These are phyloP conservation scores for Ectemnius lituratus DNA, from an alignment of 2,888 invertebrate genomes.

Conservation along the genomic window DNA sequence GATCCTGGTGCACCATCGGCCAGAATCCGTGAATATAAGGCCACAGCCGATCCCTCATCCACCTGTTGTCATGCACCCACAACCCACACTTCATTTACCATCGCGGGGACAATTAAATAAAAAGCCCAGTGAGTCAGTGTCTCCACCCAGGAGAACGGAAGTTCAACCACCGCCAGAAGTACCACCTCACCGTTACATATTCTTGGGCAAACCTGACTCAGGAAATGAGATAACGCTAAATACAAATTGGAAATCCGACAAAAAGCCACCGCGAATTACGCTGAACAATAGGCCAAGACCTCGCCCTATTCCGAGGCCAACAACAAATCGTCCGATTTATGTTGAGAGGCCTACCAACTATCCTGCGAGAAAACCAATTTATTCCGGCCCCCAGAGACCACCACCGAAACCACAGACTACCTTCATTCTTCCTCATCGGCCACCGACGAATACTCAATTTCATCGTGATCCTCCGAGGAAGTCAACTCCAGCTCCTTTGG, in stretches of 20 bases:
- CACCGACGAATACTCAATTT: slow-evolving; percentile 46
- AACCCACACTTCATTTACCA: slow-evolving; percentile 44
- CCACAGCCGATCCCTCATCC: slow-evolving; percentile 57
- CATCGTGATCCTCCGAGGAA: slow-evolving; percentile 55
- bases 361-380: slow-evolving; percentile 47
- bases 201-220: slow-evolving; percentile 60
- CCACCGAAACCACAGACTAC: slow-evolving; percentile 44
- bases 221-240: slow-evolving; percentile 63
- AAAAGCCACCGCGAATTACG: slow-evolving; percentile 65
- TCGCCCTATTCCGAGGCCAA: slow-evolving; percentile 60
- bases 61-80: slow-evolving; percentile 41
- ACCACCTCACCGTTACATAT: slow-evolving; percentile 61
- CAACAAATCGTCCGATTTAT: slow-evolving; percentile 57
- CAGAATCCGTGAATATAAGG: slow-evolving; percentile 65
- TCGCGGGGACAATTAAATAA: slow-evolving; percentile 66
- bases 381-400: slow-evolving; percentile 36
- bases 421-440: slow-evolving; percentile 51
- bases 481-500: slow-evolving; percentile 16
- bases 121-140: slow-evolving; percentile 57
- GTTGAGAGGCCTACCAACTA: slow-evolving; percentile 60
- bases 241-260: slow-evolving; percentile 69
- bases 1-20: slow-evolving; percentile 72
- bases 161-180: slow-evolving; percentile 61
- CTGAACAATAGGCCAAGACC: slow-evolving; percentile 66
- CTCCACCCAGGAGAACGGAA: slow-evolving; percentile 73